Percentiles rank a stretch among this genome's conserved stretches.
Evolutionary conservation across 2,113 vertebrate genomes (phyloP).

Genomic region (Crotophaga sulcirostris): DNA sequence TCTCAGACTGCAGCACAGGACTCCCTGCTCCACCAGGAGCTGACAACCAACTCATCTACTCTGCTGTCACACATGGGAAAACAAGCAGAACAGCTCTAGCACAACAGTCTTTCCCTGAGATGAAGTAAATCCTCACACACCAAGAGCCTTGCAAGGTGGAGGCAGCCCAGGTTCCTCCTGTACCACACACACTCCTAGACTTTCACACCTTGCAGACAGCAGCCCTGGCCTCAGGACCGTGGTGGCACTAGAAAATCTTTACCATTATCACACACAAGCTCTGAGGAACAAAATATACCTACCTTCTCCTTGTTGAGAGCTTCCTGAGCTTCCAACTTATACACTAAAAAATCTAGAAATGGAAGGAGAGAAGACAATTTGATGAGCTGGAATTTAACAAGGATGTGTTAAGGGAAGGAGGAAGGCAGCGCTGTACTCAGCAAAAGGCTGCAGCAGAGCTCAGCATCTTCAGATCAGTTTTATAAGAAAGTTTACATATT

Average conservation of each 20-base stretch:
- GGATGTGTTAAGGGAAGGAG: neutral
- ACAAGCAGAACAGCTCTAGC: neutral
- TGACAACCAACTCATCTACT: neutral
- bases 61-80: neutral
- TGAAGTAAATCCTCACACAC: neutral
- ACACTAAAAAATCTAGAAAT: constrained; percentile 72
- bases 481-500: neutral
- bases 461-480: neutral
- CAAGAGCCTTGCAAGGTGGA: neutral
- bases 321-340: constrained; percentile 79
- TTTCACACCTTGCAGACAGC: neutral
- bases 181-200: rapidly evolving
- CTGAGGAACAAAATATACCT: neutral
- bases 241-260: neutral
- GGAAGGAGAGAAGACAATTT: neutral
- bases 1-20: neutral
- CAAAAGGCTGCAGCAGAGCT: neutral
- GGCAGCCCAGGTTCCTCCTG: neutral
- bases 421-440: neutral
- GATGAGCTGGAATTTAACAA: neutral
- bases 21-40: neutral
- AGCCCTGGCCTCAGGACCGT: neutral
- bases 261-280: no score
- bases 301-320: constrained; percentile 79
- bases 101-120: neutral